These are phyloP conservation scores for Phenganax marumi DNA, from an alignment of 92 coral and sea anemone species.

Conservation along the genomic window DNA sequence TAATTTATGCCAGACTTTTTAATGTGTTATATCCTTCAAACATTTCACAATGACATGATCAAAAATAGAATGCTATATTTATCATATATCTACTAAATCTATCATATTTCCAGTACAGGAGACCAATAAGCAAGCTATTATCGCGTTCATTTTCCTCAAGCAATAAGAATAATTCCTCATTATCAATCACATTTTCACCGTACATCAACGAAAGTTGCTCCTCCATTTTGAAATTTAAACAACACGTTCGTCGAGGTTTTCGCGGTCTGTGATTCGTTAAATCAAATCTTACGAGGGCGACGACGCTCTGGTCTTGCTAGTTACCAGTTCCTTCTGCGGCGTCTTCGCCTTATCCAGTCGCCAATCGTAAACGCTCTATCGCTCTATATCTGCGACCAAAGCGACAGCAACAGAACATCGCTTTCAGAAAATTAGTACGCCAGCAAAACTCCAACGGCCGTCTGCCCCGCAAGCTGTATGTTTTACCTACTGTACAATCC, in stretches of 20 bases:
- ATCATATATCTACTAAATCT: too few species aligned
- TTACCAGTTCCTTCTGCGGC: slow-evolving; percentile 8
- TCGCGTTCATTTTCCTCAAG: background rate
- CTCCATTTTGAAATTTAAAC: background rate
- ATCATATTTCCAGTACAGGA: slow-evolving; percentile 26
- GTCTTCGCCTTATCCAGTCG: slow-evolving; percentile 4
- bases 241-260: background rate
- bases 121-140: background rate
- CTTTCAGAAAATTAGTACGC: too few species aligned
- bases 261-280: background rate
- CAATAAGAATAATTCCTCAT: slow-evolving; percentile 21
- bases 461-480: too few species aligned
- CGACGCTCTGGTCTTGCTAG: background rate
- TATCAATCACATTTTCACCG: background rate
- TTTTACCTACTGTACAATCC: too few species aligned
- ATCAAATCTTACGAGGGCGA: background rate
- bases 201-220: slow-evolving; percentile 16
- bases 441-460: too few species aligned
- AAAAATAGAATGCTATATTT: too few species aligned
- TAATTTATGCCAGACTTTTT: background rate
- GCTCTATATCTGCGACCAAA: background rate
- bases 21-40: background rate
- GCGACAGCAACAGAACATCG: too few species aligned
- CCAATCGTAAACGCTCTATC: slow-evolving; percentile 28
- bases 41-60: background rate